phyloP scores from a whole-genome alignment of 2,888 invertebrate genomes.

The Perdita meconis region DNA sequence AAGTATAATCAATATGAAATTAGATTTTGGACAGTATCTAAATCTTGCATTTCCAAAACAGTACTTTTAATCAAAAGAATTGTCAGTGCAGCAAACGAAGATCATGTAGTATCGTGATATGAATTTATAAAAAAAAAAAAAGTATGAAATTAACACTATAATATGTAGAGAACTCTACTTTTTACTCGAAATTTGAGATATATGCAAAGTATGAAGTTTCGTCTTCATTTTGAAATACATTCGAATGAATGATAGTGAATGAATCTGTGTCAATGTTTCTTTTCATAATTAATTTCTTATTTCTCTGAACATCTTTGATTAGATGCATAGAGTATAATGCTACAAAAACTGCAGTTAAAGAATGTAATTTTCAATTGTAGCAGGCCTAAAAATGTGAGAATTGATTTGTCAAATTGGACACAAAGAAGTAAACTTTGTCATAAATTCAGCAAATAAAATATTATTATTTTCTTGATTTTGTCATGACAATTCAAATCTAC shows the following conservation, averaged over 20 bases:
- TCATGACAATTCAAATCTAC: conserved; percentile 13
- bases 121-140: conserved; percentile 25
- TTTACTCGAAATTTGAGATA: conserved; percentile 14
- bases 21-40: conserved; percentile 50
- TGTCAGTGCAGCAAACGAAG: conserved; percentile 3
- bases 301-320: conserved; percentile 16
- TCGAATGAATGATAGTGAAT: background rate
- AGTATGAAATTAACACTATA: conserved; percentile 10
- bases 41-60: conserved; percentile 45
- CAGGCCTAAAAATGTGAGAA: conserved; percentile 47
- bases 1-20: conserved; percentile 53
- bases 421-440: conserved; percentile 6
- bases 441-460: conserved; percentile 6
- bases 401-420: conserved; percentile 23
- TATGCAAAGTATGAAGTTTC: conserved; percentile 1
- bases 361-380: conserved; percentile 16
- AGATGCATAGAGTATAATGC: conserved; percentile 20
- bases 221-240: background rate
- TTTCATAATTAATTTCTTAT: background rate
- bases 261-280: background rate
- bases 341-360: conserved; percentile 17
- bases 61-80: conserved; percentile 53
- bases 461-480: conserved; percentile 10
- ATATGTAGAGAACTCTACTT: conserved; percentile 1
- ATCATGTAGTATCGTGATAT: conserved; percentile 19